Conservation (phyloP, 1,140 invertebrate species). For the Drosophila subobscura region DNA sequence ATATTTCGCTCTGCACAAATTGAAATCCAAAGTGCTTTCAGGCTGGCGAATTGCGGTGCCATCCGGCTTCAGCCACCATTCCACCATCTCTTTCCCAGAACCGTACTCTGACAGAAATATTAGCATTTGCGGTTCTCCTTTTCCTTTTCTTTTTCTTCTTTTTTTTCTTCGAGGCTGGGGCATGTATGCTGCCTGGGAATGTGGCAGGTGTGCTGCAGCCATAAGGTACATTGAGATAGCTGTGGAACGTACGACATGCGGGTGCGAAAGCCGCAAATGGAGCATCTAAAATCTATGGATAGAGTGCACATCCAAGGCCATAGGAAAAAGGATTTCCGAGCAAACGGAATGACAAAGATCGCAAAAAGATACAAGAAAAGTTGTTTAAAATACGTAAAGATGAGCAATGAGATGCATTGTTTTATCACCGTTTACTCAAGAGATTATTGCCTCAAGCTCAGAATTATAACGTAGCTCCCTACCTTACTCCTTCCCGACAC, state of each 20-base stretch:
- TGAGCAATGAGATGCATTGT: too few species aligned
- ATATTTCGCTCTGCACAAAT: conserved; percentile 79
- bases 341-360: too few species aligned
- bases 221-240: conserved; percentile 11
- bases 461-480: too few species aligned
- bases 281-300: conserved; percentile 9
- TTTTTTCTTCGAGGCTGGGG: conserved; percentile 5
- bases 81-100: conserved; percentile 10
- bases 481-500: not conserved
- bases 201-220: conserved; percentile 61
- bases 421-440: too few species aligned
- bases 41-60: conserved; percentile 52
- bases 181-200: conserved; percentile 45
- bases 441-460: not conserved
- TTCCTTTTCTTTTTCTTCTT: conserved; percentile 19
- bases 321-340: too few species aligned
- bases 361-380: not conserved
- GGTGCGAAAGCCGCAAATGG: conserved; percentile 4
- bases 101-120: conserved; percentile 75
- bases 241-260: conserved; percentile 18
- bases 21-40: conserved; percentile 81
- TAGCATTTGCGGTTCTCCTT: conserved; percentile 68
- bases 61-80: conserved; percentile 2
- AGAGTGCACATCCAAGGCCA: too few species aligned
- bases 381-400: not conserved